A percentile compares a stretch with the other conserved stretches of the same genome.
Conservation (phyloP, 2,113 vertebrate genomes). For the Ammodytes dubius region DNA sequence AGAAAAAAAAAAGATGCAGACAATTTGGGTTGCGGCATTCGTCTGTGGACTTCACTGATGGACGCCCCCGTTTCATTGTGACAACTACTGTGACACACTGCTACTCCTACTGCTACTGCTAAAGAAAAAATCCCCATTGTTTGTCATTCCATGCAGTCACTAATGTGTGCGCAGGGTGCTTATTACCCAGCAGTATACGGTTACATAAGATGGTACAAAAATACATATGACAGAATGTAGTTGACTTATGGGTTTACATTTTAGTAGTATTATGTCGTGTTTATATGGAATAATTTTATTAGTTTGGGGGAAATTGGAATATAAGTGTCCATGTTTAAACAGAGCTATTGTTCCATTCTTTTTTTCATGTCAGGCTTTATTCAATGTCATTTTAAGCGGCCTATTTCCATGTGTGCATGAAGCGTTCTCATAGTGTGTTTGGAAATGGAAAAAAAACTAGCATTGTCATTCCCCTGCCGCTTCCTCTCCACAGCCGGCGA, state of each 20-base stretch:
- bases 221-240: not conserved
- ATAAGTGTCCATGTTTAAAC: too few relatives aligned
- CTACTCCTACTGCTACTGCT: not conserved
- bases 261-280: not conserved
- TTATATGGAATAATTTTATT: too few relatives aligned
- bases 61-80: slow-evolving; percentile 5
- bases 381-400: not conserved
- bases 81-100: not conserved
- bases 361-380: not conserved
- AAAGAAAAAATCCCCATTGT: not conserved
- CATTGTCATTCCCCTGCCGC: slow-evolving; percentile 42
- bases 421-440: not conserved
- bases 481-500: slow-evolving; percentile 24
- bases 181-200: not conserved
- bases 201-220: not conserved
- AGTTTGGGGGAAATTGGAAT: too few relatives aligned
- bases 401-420: slow-evolving; percentile 1
- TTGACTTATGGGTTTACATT: not conserved
- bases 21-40: not conserved
- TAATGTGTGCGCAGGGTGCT: not conserved
- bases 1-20: slow-evolving; percentile 6
- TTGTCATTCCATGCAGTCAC: not conserved
- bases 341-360: not conserved
- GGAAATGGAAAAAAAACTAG: slow-evolving; percentile 24
- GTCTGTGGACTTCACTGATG: not conserved